These are phyloP conservation scores for Reinhardtius hippoglossoides DNA, from an alignment of 2,113 vertebrate genomes.

Conservation along the genomic window DNA sequence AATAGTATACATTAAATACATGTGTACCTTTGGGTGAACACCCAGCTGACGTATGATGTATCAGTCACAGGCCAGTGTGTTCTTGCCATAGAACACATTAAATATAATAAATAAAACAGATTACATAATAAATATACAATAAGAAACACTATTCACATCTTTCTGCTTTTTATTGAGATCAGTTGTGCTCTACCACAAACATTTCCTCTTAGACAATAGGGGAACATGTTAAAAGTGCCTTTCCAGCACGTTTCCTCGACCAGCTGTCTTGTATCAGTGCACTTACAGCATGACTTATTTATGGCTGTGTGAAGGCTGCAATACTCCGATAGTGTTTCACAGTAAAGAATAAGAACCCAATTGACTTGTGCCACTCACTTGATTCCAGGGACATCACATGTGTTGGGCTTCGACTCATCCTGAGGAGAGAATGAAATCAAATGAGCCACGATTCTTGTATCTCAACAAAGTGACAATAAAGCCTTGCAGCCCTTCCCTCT, in stretches of 20 bases:
- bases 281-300: not conserved
- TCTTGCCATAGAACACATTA: not conserved
- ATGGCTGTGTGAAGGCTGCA: not conserved
- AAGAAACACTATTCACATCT: too few relatives aligned
- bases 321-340: not conserved
- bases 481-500: slow-evolving; percentile 7
- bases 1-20: not conserved
- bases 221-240: not conserved
- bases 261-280: not conserved
- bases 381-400: slow-evolving; percentile 97
- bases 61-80: too few relatives aligned
- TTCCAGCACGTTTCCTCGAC: slow-evolving; percentile 4
- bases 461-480: not conserved
- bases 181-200: not conserved
- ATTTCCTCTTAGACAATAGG: not conserved
- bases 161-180: not conserved
- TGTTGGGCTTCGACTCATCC: slow-evolving; percentile 91
- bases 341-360: slow-evolving; percentile 6
- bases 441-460: slow-evolving; percentile 12
- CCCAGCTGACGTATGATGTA: too few relatives aligned
- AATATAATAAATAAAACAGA: too few relatives aligned
- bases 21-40: too few relatives aligned
- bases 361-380: slow-evolving; percentile 86
- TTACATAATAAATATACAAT: too few relatives aligned
- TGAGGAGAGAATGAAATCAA: slow-evolving; percentile 62